Base-by-base conservation (phyloP, 2,113 vertebrate genomes). In the Microcebus lehilahytsara region DNA sequence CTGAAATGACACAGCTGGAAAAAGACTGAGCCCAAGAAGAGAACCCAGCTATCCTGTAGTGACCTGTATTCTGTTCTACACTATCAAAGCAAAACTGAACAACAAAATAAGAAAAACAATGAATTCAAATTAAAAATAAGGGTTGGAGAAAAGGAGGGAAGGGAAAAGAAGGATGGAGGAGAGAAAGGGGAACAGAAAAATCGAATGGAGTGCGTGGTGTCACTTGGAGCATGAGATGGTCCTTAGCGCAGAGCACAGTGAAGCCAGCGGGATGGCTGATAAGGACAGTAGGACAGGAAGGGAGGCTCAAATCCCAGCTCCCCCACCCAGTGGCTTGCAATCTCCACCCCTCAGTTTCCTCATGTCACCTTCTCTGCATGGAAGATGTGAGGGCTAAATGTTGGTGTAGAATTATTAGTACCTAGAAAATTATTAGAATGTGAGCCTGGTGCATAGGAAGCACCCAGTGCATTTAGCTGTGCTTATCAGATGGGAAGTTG, bases 211-310 rank as follows among this genome's bases (percentile, higher is more conserved):
- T 40, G 1, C 34, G 4, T 8, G 46, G 11, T 30, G 6, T 27
- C 20, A 2, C 3, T 3, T 56, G 72, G 49, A n/a, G 6, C 17
- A 6, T 3, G 0, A 30, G 25, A 3, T 9, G 10, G 46, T 46
- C 32, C 51, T 0, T 13, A 56, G 14, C 17, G 2, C 20, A 4
- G 20, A 58, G 5, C 6, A 9, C 4, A 5, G 19, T 25, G 17
- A 42, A 56, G 6, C 46, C 17, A 10, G 7, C 0, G 0, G 19
- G 19, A 2, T 7, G 17, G 30, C 0, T n/a, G 23, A 58, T 4
- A 6, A 72, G 42, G 46, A 64, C 0, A 23, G 0, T 8, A 32
- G 56, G 3, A 9, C 4, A 6, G 10, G 53, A 13, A 17, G 4
- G 2, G 16, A 85, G 53, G 6, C 3, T 7, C 64, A 30, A 7